Conservation (phyloP, 2,888 invertebrate species). For the Caenorhabditis drosophilae region DNA sequence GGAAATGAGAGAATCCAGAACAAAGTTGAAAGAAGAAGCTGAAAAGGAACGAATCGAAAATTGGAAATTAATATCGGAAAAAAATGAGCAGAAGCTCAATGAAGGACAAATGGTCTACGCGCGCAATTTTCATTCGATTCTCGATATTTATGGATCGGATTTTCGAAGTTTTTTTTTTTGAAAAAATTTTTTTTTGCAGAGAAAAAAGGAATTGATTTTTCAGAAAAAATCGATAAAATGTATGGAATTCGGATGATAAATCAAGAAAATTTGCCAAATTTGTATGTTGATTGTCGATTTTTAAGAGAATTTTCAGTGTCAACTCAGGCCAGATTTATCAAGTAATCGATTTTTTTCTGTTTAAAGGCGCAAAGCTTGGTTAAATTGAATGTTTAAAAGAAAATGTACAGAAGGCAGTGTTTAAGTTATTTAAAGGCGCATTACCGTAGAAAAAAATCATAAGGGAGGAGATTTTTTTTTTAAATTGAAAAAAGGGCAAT, state of each 20-base stretch:
- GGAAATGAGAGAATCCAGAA: slow-evolving; percentile 4
- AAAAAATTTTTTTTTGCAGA: background rate
- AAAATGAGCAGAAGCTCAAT: background rate
- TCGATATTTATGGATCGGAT: slow-evolving; percentile 44
- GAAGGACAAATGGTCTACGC: slow-evolving; percentile 52
- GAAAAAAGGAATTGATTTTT: slow-evolving; percentile 4
- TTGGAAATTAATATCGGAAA: background rate
- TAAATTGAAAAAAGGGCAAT: too few species aligned
- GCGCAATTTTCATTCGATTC: slow-evolving; percentile 33
- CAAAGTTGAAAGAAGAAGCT: background rate
- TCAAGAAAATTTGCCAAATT: slow-evolving; percentile 30
- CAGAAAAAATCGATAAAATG: slow-evolving; percentile 37
- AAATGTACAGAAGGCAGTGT: too few species aligned
- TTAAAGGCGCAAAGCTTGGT: too few species aligned
- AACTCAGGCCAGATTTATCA: slow-evolving; percentile 33
- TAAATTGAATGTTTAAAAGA: too few species aligned
- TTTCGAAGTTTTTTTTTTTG: slow-evolving; percentile 34
- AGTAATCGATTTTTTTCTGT: too few species aligned
- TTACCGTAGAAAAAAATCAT: too few species aligned
- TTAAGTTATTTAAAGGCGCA: too few species aligned
- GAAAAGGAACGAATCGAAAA: slow-evolving; percentile 1
- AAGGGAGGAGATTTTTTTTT: too few species aligned
- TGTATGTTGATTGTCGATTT: slow-evolving; percentile 53
- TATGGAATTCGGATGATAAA: slow-evolving; percentile 40
- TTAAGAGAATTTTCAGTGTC: slow-evolving; percentile 34